Evolutionary conservation across 2,888 invertebrate genomes (phyloP).

Genomic region (Diabrotica balteata): DNA sequence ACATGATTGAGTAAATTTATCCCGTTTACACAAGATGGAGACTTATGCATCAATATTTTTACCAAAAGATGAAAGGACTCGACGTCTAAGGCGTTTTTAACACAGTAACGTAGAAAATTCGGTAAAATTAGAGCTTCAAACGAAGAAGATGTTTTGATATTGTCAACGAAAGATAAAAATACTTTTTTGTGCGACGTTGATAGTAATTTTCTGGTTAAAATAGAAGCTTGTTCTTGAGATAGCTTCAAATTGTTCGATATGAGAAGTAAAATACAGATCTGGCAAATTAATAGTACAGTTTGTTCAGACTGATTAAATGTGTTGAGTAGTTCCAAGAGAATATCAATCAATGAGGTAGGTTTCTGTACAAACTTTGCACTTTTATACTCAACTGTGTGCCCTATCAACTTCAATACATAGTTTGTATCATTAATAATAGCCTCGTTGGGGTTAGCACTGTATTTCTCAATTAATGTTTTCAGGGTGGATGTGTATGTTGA

Average conservation of each 20-base stretch:
- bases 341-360: conserved; percentile 66
- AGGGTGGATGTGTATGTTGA: conserved; percentile 60
- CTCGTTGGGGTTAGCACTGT: conserved; percentile 30
- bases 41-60: conserved; percentile 72
- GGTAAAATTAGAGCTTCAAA: conserved; percentile 79
- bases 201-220: conserved; percentile 71
- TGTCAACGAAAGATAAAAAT: conserved; percentile 70
- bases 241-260: conserved; percentile 69
- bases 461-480: conserved; percentile 44
- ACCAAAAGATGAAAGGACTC: conserved; percentile 69
- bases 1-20: conserved; percentile 69
- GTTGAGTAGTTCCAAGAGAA: conserved; percentile 65
- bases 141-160: conserved; percentile 70
- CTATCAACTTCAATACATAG: conserved; percentile 65
- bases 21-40: conserved; percentile 69
- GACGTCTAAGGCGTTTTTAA: conserved; percentile 64
- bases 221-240: conserved; percentile 76
- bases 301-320: conserved; percentile 60
- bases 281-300: conserved; percentile 62
- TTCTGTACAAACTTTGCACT: conserved; percentile 52
- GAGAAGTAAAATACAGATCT: conserved; percentile 68
- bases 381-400: conserved; percentile 64
- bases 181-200: conserved; percentile 65
- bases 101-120: conserved; percentile 68
- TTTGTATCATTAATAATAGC: conserved; percentile 38